These are phyloP conservation scores for Elachura formosa DNA, from an alignment of 2,113 vertebrate genomes.

Conservation along the genomic window DNA sequence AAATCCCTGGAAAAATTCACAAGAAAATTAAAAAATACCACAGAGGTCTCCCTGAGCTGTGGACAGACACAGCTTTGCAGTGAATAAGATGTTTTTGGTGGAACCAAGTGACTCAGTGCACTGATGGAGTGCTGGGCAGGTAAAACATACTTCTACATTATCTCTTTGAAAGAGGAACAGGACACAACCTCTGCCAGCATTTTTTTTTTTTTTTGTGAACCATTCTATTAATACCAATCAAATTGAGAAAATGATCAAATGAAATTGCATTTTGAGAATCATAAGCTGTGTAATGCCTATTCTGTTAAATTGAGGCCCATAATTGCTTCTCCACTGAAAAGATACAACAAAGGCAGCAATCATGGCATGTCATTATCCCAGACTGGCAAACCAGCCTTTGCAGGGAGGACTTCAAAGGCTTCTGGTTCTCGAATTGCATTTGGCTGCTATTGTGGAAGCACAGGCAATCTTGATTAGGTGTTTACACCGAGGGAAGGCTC, in stretches of 20 bases:
- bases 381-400: constrained; percentile 94
- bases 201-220: constrained; percentile 82
- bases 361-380: constrained; percentile 91
- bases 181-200: constrained; percentile 85
- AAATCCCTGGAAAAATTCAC: neutral
- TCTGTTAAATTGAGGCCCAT: constrained; percentile 95
- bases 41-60: neutral
- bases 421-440: constrained; percentile 98
- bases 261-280: constrained; percentile 95
- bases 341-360: constrained; percentile 99
- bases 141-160: constrained; percentile 82
- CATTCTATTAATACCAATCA: constrained; percentile 98
- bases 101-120: constrained; percentile 1
- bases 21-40: neutral
- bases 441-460: constrained; percentile 97
- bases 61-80: neutral
- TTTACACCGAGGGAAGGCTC: constrained; percentile 96
- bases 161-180: constrained; percentile 81
- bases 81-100: constrained; percentile 36
- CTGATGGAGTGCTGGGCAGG: constrained; percentile 51
- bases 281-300: constrained; percentile 99
- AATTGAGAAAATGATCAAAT: constrained; percentile 96
- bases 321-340: constrained; percentile 96
- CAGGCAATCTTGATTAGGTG: constrained; percentile 99
- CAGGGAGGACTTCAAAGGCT: constrained; percentile 97